Conservation (phyloP, 1,140 invertebrate species). For the Drosophila watanabei region DNA sequence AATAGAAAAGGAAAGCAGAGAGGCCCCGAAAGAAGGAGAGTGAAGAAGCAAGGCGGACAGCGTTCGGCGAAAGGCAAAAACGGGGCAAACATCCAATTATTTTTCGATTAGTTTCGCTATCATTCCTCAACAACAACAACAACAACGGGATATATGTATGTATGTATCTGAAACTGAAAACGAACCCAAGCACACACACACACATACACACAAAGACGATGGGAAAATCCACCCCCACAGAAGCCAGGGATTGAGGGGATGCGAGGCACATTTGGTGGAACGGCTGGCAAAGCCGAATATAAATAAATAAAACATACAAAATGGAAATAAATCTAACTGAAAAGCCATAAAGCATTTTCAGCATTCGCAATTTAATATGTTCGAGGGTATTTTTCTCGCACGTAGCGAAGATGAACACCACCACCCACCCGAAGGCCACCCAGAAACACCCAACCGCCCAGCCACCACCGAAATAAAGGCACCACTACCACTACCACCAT, state of each 20-base stretch:
- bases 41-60: conserved; percentile 41
- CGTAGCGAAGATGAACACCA: conserved; percentile 78
- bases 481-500: conserved; percentile 40
- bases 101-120: conserved; percentile 86
- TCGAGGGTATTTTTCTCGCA: conserved; percentile 83
- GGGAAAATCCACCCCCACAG: conserved; percentile 59
- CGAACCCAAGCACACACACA: conserved; percentile 50
- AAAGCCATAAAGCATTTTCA: conserved; percentile 86
- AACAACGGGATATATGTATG: conserved; percentile 46
- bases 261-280: conserved; percentile 46
- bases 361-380: conserved; percentile 85
- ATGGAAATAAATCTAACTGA: conserved; percentile 85
- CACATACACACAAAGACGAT: neutral
- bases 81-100: conserved; percentile 83
- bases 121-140: conserved; percentile 73
- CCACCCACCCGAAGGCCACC: conserved; percentile 33
- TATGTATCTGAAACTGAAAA: conserved; percentile 62
- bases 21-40: conserved; percentile 35
- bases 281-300: conserved; percentile 71
- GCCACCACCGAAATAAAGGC: conserved; percentile 29
- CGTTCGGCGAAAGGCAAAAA: conserved; percentile 47
- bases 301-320: conserved; percentile 85
- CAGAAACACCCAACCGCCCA: conserved; percentile 6
- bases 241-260: conserved; percentile 13
- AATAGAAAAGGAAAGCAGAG: conserved; percentile 57